These are phyloP conservation scores for Synanthedon myopaeformis DNA, from an alignment of 2,888 invertebrate genomes.

Conservation along the genomic window DNA sequence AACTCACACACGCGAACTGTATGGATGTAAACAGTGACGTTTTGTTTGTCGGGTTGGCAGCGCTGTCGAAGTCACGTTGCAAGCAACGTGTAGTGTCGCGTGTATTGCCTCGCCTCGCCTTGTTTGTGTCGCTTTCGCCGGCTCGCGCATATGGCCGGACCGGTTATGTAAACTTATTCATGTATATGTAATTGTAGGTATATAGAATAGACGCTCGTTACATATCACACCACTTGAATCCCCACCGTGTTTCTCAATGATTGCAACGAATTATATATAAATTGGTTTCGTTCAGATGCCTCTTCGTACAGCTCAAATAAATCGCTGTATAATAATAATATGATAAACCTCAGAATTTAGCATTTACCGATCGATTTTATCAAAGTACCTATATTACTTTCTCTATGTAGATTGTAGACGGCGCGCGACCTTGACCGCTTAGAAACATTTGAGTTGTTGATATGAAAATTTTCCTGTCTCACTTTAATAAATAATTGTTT, in stretches of 20 bases:
- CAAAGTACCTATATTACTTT: no score
- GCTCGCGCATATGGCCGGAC: background rate
- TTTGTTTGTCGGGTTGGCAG: conserved; percentile 36
- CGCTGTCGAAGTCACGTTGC: conserved; percentile 52
- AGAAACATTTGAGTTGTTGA: no score
- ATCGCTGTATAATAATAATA: no score
- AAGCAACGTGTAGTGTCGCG: conserved; percentile 47
- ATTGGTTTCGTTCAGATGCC: background rate
- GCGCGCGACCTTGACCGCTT: no score
- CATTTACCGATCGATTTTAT: no score
- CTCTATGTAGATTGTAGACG: no score
- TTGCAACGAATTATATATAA: background rate
- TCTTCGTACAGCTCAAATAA: no score
- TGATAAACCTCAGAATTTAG: no score
- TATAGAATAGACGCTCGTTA: background rate
- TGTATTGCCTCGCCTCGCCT: conserved; percentile 24
- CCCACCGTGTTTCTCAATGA: background rate
- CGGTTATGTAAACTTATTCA: background rate
- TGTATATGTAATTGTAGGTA: background rate
- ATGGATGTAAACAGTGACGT: conserved; percentile 37
- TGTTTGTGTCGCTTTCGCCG: conserved; percentile 22
- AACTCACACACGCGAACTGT: conserved; percentile 21
- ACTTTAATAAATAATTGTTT: no score
- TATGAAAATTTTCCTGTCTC: no score
- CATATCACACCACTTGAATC: background rate